Evolutionary conservation across 2,888 invertebrate species (phyloP), one percentile per base, ranked within the genome.

Genomic region (Drosophila helvetica): DNA sequence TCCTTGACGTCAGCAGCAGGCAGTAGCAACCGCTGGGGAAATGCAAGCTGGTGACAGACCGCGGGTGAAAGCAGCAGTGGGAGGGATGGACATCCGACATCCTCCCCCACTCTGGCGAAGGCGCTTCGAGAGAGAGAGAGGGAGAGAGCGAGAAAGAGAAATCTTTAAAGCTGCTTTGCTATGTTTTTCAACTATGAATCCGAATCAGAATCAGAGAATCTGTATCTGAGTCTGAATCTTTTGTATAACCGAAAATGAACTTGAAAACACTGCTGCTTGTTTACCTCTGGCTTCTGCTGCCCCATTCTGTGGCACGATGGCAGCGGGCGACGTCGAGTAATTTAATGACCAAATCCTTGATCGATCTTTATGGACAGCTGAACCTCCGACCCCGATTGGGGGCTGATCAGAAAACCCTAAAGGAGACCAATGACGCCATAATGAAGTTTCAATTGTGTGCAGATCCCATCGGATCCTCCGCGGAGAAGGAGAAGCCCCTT

Each of bases 1-100:
- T 66, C 63, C 64, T 50, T 66, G 65, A 66, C 64, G 65, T 66
- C 65, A 65, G 47, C 15, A 10, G 54, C 64, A 54, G 38, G 7
- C 38, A 38, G 38, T 15, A 15, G 38, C 25, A 47, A 18, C 61
- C 33, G 61, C 61, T 38, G 33, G 30, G 38, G 38, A 38, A 42
- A 52, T 46, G 51, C 51, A 42, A 46, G 19, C 33, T 3, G 46
- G 47, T 15, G 38, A 56, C 46, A 55, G 4, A 12, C 46, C 46
- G 10, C 38, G 38, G 19, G 12, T 38, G 33, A 22, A 42, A 17
- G 38, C 7, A n/a, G 18, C 53, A n/a, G 10, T n/a, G 22, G 15
- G n/a, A 42, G 19, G 38, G 22, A 42, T 9, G n/a, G 38, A 53
- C 9, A 42, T 7, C 33, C 15, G 15, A 38, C 38, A n/a, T 5